Evolutionary conservation across 2,113 vertebrate species (phyloP).

Genomic region (Podarcis muralis): DNA sequence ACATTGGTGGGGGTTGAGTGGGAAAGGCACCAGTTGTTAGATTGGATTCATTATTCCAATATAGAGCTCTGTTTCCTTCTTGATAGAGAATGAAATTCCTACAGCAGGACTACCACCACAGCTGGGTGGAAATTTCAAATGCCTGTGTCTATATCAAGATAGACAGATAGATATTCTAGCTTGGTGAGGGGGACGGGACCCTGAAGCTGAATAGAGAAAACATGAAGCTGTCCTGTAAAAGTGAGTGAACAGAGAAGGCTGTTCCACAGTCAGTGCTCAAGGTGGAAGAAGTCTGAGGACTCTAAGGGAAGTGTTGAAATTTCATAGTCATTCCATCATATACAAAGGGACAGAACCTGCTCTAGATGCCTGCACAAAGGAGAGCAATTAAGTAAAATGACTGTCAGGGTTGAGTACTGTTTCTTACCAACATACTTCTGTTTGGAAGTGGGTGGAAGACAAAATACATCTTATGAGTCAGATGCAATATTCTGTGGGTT

Average conservation of each 20-base stretch:
- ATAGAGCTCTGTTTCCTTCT: constrained; percentile 7
- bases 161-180: too few relatives aligned
- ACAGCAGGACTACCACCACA: background rate
- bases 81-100: constrained; percentile 2
- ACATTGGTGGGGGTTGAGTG: too few relatives aligned
- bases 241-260: too few relatives aligned
- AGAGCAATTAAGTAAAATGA: background rate
- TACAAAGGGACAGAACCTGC: background rate
- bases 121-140: background rate
- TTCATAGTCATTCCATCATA: background rate
- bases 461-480: constrained; percentile 11
- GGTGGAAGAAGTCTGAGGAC: background rate
- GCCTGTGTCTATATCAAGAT: background rate
- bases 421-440: background rate
- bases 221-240: too few relatives aligned
- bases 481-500: background rate
- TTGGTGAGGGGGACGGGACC: too few relatives aligned
- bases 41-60: background rate
- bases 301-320: background rate
- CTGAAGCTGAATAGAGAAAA: too few relatives aligned
- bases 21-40: too few relatives aligned
- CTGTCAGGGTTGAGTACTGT: background rate
- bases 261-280: too few relatives aligned
- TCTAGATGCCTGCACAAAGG: background rate
- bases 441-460: background rate